Percentiles rank a stretch among this genome's conserved stretches.
Evolutionary conservation across 2,888 invertebrate species (phyloP).

Genomic region (Conchocele bisecta): DNA sequence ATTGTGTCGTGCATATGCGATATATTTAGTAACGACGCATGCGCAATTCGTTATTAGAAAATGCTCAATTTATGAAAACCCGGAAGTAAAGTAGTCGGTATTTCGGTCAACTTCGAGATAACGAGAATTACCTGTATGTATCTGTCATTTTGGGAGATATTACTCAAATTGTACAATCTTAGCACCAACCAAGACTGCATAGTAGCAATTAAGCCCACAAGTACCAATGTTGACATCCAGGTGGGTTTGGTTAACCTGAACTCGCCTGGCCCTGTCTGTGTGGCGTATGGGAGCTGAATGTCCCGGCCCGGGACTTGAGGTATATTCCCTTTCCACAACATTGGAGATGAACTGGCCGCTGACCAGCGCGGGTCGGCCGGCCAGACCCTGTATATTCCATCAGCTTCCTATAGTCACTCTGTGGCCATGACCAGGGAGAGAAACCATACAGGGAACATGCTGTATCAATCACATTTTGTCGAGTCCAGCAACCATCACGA

Average conservation of each 20-base stretch:
- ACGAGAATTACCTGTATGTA: too few species aligned
- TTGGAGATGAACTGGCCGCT: slow-evolving; percentile 62
- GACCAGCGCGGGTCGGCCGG: slow-evolving; percentile 49
- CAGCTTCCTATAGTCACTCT: slow-evolving; percentile 56
- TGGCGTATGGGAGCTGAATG: slow-evolving; percentile 56
- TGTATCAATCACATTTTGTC: too few species aligned
- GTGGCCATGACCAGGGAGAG: slow-evolving; percentile 69
- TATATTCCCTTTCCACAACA: slow-evolving; percentile 70
- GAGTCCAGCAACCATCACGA: too few species aligned
- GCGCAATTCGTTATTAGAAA: too few species aligned
- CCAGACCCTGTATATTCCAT: slow-evolving; percentile 73
- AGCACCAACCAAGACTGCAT: too few species aligned
- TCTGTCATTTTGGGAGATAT: too few species aligned
- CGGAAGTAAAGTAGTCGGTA: too few species aligned
- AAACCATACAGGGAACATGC: slow-evolving; percentile 75
- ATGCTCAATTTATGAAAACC: too few species aligned
- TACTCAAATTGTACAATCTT: too few species aligned
- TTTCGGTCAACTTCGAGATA: too few species aligned
- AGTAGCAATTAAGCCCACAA: not conserved
- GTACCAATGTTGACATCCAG: slow-evolving; percentile 34
- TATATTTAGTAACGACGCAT: too few species aligned
- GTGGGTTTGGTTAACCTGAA: slow-evolving; percentile 14
- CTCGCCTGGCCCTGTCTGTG: slow-evolving; percentile 15
- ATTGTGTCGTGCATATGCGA: too few species aligned
- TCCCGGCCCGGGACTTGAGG: slow-evolving; percentile 53